These are phyloP conservation scores for Phenganax stokvisi DNA, from an alignment of 92 coral and sea anemone genomes.

Conservation along the genomic window DNA sequence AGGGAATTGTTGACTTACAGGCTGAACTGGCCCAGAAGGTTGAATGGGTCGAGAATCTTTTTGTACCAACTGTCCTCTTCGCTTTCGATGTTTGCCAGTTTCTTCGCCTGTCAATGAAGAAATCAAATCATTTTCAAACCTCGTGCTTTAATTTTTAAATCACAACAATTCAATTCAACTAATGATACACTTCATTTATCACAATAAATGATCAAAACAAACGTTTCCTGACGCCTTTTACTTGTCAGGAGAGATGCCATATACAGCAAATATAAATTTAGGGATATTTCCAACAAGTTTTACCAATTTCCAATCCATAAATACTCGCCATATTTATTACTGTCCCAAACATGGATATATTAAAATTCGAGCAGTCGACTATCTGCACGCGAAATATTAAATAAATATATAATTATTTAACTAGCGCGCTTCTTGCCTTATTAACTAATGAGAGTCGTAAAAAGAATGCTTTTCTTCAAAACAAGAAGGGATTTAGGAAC, in stretches of 20 bases:
- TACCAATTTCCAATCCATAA: not conserved
- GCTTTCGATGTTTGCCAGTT: constrained; percentile 26
- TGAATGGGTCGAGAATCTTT: constrained; percentile 37
- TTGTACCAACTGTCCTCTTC: constrained; percentile 20
- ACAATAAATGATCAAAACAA: not conserved
- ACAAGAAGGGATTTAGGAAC: not conserved
- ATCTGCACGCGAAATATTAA: not conserved
- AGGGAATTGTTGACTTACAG: constrained; percentile 3
- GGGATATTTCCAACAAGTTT: no score
- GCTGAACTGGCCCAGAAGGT: constrained; percentile 36
- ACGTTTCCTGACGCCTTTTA: no score
- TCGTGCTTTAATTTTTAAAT: not conserved
- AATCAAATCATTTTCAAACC: not conserved
- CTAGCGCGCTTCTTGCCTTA: not conserved
- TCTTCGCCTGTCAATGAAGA: constrained; percentile 16
- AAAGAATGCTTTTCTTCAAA: not conserved
- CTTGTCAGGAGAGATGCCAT: no score
- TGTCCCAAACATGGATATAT: constrained; percentile 12
- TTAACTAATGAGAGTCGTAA: not conserved
- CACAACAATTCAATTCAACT: not conserved
- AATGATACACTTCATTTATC: not conserved
- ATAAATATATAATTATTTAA: not conserved
- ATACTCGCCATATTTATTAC: not conserved
- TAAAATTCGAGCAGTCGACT: constrained; percentile 27
- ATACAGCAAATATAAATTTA: no score